Conservation (phyloP, 1,140 invertebrate species). For the Tenebrio molitor region DNA sequence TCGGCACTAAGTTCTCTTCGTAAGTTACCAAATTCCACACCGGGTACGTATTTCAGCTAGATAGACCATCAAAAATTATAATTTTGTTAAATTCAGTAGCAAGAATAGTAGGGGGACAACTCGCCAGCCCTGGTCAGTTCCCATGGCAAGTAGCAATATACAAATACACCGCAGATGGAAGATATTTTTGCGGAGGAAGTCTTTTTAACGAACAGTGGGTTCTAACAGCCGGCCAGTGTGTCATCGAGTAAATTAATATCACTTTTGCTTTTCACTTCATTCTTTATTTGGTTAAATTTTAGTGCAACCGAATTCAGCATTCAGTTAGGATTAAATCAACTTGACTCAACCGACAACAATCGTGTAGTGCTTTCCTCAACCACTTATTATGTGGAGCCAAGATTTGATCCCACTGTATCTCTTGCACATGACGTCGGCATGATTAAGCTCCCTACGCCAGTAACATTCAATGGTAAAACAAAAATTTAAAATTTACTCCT, state of each 20-base stretch:
- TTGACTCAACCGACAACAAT: neutral
- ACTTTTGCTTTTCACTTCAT: neutral
- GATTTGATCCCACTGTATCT: neutral
- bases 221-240: slow-evolving; percentile 49
- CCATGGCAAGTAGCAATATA: slow-evolving; percentile 68
- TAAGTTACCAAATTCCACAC: no score
- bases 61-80: no score
- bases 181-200: slow-evolving; percentile 42
- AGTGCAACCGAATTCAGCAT: neutral
- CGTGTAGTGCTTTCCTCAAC: neutral
- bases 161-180: neutral
- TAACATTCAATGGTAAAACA: neutral
- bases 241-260: neutral
- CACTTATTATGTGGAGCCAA: neutral
- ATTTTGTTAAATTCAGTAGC: no score
- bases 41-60: no score
- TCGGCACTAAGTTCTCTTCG: no score
- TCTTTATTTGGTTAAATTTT: neutral
- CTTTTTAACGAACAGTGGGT: slow-evolving; percentile 48
- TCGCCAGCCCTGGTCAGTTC: slow-evolving; percentile 72
- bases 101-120: slow-evolving; percentile 73
- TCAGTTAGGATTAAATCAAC: neutral
- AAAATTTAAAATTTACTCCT: no score
- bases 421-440: neutral
- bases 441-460: neutral